Base-by-base conservation (phyloP, 2,113 vertebrate genomes). In the Ammodytes dubius region DNA sequence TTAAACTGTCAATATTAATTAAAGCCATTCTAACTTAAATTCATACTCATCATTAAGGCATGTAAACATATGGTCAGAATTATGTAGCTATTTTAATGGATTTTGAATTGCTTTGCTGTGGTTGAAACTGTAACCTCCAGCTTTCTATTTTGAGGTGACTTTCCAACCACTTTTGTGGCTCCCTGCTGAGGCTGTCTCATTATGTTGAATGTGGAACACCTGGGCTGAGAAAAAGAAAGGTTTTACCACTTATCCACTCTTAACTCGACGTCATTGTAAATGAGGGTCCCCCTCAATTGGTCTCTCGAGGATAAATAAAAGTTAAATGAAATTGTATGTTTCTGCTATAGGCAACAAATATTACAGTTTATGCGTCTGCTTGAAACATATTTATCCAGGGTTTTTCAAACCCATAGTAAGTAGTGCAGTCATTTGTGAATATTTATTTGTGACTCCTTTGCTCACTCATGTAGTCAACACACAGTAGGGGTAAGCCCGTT, bases 121-220 rank as follows among this genome's bases (percentile, higher is more conserved):
- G 84, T 72, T 86, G 68, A 49, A 84, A 86, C 40, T 57, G 74
- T 75, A 79, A 79, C 70, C 76, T 27, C 8, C 57, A 35, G 64
- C 64, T 52, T 77, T 84, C 45, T 52, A 7, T 58, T 77, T 49
- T 63, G 42, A 84, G 80, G 72, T 85, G 80, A 64, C 60, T 87
- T 85, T 83, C 67, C 74, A 79, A 85, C 77, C 86, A 73, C 84
- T 74, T 72, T 70, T 72, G 82, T 54, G 53, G 71, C 61, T 84
- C 80, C 87, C 87, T 61, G 85, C 85, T 80, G 87, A 61, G 71
- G 63, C 84, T 37, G 70, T 82, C 86, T 88, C 84, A 91, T 92
- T 92, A 86, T 65, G 74, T 46, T 75, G 77, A 83, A 91, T 85
- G 77, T 85, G 49, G 70, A 91, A 89, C 90, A 91, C 90, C 90